phyloP scores from a whole-genome alignment of 2,888 invertebrate genomes.

The Brassicogethes aeneus region DNA sequence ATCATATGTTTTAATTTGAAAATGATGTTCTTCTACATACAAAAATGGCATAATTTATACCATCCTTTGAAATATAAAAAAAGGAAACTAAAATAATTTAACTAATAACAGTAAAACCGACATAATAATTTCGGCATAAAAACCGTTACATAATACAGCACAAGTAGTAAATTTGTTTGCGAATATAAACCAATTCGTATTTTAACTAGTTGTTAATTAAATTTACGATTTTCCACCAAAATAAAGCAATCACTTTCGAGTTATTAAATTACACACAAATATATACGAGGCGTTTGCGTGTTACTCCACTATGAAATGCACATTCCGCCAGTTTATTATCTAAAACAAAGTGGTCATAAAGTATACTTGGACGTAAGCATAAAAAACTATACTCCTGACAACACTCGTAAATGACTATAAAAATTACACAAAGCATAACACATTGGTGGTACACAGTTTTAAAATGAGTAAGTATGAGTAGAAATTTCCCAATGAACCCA shows the following conservation, averaged over 20 bases:
- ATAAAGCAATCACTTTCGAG: slow-evolving; percentile 49
- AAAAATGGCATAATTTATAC: too few relatives aligned
- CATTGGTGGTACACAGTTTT: too few relatives aligned
- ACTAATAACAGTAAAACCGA: background rate
- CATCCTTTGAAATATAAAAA: too few relatives aligned
- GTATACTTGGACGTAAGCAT: slow-evolving; percentile 10
- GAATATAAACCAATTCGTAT: slow-evolving; percentile 34
- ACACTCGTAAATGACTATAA: background rate
- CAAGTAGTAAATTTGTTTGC: background rate
- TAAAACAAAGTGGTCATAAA: slow-evolving; percentile 16
- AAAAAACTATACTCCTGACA: background rate
- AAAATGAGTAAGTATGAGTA: too few relatives aligned
- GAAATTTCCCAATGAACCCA: too few relatives aligned
- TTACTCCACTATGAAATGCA: slow-evolving; percentile 22
- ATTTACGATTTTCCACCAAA: slow-evolving; percentile 27
- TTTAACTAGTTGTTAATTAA: slow-evolving; percentile 21
- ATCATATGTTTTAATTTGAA: too few relatives aligned
- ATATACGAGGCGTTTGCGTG: slow-evolving; percentile 51
- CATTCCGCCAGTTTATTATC: slow-evolving; percentile 18
- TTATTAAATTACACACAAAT: slow-evolving; percentile 57
- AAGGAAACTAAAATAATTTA: background rate
- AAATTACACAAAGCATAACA: background rate
- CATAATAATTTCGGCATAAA: background rate
- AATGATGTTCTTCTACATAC: too few relatives aligned
- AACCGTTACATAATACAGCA: background rate